Conservation (phyloP, 2,888 invertebrate genomes). For the Chymomyza procnemis region DNA sequence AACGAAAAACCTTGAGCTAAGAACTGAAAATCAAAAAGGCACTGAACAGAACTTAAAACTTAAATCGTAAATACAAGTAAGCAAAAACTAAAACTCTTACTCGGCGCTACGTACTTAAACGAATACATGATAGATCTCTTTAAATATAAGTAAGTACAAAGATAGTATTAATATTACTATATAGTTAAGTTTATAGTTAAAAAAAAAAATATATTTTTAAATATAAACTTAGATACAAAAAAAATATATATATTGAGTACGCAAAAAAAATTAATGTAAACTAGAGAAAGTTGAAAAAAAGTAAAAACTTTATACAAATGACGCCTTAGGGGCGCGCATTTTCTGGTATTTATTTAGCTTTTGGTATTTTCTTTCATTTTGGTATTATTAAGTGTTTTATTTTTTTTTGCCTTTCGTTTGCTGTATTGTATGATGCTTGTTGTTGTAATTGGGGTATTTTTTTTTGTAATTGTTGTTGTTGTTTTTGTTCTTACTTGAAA, state of each 20-base stretch:
- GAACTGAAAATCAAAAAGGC: neutral
- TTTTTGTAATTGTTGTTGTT: conserved; percentile 45
- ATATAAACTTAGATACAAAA: neutral
- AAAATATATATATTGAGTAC: neutral
- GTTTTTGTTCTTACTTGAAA: conserved; percentile 90
- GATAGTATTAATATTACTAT: too few relatives aligned
- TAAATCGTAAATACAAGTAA: neutral
- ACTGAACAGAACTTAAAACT: neutral
- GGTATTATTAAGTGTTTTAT: conserved; percentile 3
- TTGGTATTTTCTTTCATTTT: conserved; percentile 28
- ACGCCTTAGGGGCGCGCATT: neutral
- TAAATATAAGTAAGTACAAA: too few relatives aligned
- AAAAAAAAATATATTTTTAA: neutral
- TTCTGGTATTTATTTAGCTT: conserved; percentile 12
- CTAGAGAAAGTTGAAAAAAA: neutral
- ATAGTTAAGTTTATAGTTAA: neutral
- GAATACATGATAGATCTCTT: neutral
- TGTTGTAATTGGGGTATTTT: conserved; percentile 15
- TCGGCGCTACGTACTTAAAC: neutral
- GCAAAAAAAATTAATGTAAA: neutral
- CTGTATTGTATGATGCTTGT: conserved; percentile 19
- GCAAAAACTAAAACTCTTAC: neutral
- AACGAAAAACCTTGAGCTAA: neutral
- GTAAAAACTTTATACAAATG: neutral
- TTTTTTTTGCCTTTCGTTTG: conserved; percentile 8